A percentile compares a stretch with the other conserved stretches of the same genome.
Evolutionary conservation across 2,888 invertebrate species (phyloP).

Genomic region (Agonum fuliginosum): DNA sequence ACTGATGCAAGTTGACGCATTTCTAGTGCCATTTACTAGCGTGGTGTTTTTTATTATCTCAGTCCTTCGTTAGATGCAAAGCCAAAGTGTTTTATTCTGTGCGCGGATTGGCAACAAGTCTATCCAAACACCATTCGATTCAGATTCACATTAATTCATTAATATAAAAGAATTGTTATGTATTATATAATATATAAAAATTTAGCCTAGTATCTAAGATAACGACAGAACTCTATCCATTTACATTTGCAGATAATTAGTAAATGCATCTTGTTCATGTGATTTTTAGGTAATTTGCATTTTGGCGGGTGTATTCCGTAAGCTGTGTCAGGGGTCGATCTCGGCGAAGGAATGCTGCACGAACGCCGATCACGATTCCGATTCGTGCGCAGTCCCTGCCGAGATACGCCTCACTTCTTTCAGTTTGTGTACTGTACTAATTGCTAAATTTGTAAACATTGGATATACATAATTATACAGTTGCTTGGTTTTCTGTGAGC

Average conservation of each 20-base stretch:
- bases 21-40: conserved; percentile 75
- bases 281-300: conserved; percentile 69
- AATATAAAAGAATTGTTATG: conserved; percentile 75
- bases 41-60: conserved; percentile 71
- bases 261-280: conserved; percentile 70
- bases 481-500: conserved; percentile 73
- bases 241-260: conserved; percentile 66
- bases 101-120: conserved; percentile 71
- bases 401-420: conserved; percentile 62
- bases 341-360: conserved; percentile 10
- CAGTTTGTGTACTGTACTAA: conserved; percentile 71
- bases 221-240: conserved; percentile 64
- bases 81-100: conserved; percentile 76
- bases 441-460: conserved; percentile 71
- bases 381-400: conserved; percentile 58
- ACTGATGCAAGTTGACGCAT: conserved; percentile 55
- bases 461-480: conserved; percentile 68
- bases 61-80: conserved; percentile 73
- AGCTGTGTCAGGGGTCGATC: conserved; percentile 44
- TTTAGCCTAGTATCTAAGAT: conserved; percentile 68
- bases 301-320: conserved; percentile 64
- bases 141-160: conserved; percentile 71
- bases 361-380: conserved; percentile 41
- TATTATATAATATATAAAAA: conserved; percentile 73
- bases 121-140: conserved; percentile 70